Evolutionary conservation across 2,113 vertebrate species (phyloP).

Genomic region (Sinocyclocheilus anshuiensis): DNA sequence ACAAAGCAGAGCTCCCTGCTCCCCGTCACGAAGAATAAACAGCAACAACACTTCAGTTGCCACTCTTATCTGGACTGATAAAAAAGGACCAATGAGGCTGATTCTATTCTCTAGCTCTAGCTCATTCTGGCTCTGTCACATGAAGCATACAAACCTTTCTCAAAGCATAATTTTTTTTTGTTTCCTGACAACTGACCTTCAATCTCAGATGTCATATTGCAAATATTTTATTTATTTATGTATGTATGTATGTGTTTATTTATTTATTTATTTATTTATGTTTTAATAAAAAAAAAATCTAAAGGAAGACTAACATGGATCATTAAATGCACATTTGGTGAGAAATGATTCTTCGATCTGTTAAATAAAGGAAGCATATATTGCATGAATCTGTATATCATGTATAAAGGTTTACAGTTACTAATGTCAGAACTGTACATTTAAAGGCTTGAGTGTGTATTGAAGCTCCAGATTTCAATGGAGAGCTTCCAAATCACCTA

Average conservation of each 20-base stretch:
- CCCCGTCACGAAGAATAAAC: constrained; percentile 40
- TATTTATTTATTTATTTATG: too few relatives aligned
- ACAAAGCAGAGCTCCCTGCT: constrained; percentile 29
- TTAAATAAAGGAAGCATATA: background rate
- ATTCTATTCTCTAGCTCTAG: background rate
- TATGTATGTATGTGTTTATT: too few relatives aligned
- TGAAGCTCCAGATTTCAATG: too few relatives aligned
- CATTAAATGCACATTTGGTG: background rate
- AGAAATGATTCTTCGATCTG: background rate
- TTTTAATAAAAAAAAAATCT: background rate
- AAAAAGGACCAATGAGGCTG: background rate
- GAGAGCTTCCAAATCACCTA: too few relatives aligned
- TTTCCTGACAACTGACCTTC: background rate
- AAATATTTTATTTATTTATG: too few relatives aligned
- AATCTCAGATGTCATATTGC: background rate
- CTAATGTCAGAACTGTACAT: too few relatives aligned
- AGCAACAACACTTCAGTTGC: constrained; percentile 40
- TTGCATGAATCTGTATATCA: background rate
- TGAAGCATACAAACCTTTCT: background rate
- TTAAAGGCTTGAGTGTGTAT: too few relatives aligned
- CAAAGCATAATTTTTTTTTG: background rate
- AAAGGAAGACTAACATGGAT: background rate
- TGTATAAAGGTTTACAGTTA: background rate
- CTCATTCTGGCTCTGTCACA: background rate
- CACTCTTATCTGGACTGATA: constrained; percentile 40